Evolutionary conservation across 2,888 invertebrate species (phyloP), one percentile per base, ranked within the genome.

Genomic region (Oxyteleia sp.): DNA sequence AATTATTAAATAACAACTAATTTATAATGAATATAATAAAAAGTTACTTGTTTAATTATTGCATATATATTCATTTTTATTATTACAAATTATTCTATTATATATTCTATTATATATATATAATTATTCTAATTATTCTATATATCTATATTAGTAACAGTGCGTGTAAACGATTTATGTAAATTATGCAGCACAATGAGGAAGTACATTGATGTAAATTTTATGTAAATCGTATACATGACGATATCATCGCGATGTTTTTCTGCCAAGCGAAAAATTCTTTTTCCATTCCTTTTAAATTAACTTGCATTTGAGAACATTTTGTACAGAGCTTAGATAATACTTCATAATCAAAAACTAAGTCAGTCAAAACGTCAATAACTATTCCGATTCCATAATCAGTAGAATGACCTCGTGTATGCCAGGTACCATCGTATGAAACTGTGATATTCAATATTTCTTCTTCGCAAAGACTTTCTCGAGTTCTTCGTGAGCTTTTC

Each of bases 341-440:
- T 4, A 53, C 13, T 4, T 11, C 53, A 53, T 29, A 53, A 29
- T 53, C 53, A 13, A 23, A n/a, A n/a, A 53, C 53, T 29, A 53
- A 29, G 53, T 3, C 53, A n/a, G 29, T 29, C 2, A 53, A 23
- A 53, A 29, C 29, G 15, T 53, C 53, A 11, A 53, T 53, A 26
- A 53, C 53, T 3, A 53, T 53, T 29, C 29, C 53, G 1, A 53
- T 53, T 7, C 53, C 53, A 4, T 53, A 23, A 53, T 53, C n/a
- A 53, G 53, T 29, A n/a, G 20, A n/a, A 23, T 29, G 53, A 53
- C 53, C 53, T 29, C 26, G 53, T 7, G 53, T 53, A 29, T 53
- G 53, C 29, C 53, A 53, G 4, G 53, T 26, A 29, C 53, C 29
- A 29, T 53, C 53, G 7, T 53, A 53, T 3, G 53, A 53, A 23